Percentiles rank a stretch among this genome's conserved stretches.
Evolutionary conservation across 2,797 vertebrate genomes (phyloP).

Genomic region (Hyperoplus immaculatus): DNA sequence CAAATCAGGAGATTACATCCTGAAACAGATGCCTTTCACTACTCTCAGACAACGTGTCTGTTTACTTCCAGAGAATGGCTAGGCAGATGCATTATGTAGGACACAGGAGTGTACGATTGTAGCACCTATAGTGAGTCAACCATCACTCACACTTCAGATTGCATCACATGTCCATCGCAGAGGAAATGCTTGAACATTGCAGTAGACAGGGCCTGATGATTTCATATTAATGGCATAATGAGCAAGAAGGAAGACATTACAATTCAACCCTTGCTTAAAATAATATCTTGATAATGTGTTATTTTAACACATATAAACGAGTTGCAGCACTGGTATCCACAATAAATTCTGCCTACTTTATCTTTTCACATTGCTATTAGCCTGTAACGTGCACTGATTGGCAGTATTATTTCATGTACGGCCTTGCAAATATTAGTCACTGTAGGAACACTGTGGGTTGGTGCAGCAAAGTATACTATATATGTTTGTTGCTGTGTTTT

Average conservation of each 20-base stretch:
- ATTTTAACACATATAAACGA: background rate
- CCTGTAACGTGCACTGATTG: too few species aligned
- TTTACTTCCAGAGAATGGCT: constrained; percentile 6
- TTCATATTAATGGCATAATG: background rate
- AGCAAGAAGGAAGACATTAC: background rate
- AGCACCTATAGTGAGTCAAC: constrained; percentile 39
- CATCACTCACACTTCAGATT: constrained; percentile 24
- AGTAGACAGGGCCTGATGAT: background rate
- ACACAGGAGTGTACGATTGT: constrained; percentile 26
- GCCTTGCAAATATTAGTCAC: background rate
- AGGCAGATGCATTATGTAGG: constrained; percentile 2
- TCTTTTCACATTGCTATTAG: background rate
- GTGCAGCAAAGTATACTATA: background rate
- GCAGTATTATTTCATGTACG: background rate
- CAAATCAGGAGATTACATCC: constrained; percentile 31
- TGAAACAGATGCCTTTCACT: background rate
- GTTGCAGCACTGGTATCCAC: background rate
- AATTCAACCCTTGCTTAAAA: background rate
- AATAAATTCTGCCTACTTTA: background rate
- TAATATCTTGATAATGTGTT: background rate
- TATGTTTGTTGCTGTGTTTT: background rate
- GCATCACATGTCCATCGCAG: constrained; percentile 8
- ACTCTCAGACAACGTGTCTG: too few species aligned
- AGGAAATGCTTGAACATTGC: too few species aligned
- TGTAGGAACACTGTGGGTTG: background rate